phyloP scores from a whole-genome alignment of 2,797 vertebrate species.

The Muraenolepis orangiensis region DNA sequence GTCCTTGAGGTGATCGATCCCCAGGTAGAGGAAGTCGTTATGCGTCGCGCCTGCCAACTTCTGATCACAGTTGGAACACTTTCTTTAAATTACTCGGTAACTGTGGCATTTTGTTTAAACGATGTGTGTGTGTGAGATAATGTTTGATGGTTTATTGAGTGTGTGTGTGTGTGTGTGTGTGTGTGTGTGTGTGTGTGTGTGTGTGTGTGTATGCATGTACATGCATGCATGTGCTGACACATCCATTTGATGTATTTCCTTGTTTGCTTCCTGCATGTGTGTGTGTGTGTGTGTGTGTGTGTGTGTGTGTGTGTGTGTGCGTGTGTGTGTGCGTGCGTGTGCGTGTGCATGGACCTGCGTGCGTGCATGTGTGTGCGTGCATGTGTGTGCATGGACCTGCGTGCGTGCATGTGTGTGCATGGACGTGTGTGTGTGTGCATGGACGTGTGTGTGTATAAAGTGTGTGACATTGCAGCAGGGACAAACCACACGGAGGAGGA shows the following conservation, averaged over 20 bases:
- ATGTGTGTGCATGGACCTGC: neutral
- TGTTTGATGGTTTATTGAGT: constrained; percentile 5
- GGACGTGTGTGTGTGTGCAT: neutral
- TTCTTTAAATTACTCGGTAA: constrained; percentile 46
- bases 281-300: neutral
- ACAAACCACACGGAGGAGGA: constrained; percentile 82
- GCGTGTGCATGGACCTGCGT: constrained; percentile 10
- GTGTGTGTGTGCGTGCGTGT: neutral
- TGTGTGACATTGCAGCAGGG: constrained; percentile 72
- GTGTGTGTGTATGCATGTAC: neutral
- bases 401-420: neutral
- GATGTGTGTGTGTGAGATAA: neutral
- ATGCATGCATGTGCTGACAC: neutral
- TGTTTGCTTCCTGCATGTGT: constrained; percentile 2
- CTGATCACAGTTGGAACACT: constrained; percentile 48
- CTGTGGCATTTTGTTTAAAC: constrained; percentile 15
- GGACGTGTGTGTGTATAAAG: neutral
- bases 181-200: constrained; percentile 20
- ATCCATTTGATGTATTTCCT: neutral
- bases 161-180: constrained; percentile 7
- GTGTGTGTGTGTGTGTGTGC: neutral
- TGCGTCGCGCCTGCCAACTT: constrained; percentile 62
- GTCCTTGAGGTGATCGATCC: constrained; percentile 69
- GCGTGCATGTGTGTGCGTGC: constrained; percentile 48
- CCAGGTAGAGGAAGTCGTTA: constrained; percentile 54